A percentile compares a stretch with the other conserved stretches of the same genome.
Evolutionary conservation across 2,888 invertebrate genomes (phyloP).

Genomic region (Drosophila basisetae): DNA sequence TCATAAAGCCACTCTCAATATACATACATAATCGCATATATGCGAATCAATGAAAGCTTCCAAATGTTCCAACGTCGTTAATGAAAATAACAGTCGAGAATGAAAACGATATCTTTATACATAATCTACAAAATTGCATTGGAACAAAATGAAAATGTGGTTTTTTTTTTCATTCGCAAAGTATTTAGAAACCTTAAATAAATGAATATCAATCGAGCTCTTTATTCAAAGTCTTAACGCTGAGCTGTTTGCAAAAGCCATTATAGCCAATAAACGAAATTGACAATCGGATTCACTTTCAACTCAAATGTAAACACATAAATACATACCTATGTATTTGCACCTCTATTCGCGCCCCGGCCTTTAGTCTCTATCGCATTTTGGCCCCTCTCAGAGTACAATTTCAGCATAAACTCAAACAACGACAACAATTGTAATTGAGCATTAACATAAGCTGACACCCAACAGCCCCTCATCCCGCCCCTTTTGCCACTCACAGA

Average conservation of each 20-base stretch:
- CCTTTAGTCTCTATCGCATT: not conserved
- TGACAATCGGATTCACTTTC: slow-evolving; percentile 43
- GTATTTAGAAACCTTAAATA: no score
- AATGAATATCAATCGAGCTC: not conserved
- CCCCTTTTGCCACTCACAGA: not conserved
- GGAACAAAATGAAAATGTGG: not conserved
- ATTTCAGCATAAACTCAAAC: slow-evolving; percentile 71
- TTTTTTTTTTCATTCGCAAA: not conserved
- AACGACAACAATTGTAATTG: slow-evolving; percentile 77
- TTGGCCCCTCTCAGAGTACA: slow-evolving; percentile 34
- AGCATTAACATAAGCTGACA: slow-evolving; percentile 75
- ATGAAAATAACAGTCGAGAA: not conserved
- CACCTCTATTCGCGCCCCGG: slow-evolving; percentile 27
- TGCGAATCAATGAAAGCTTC: not conserved
- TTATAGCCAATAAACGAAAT: slow-evolving; percentile 25
- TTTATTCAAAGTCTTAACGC: not conserved
- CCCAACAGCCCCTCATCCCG: slow-evolving; percentile 3
- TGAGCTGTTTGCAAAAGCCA: slow-evolving; percentile 34
- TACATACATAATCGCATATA: not conserved
- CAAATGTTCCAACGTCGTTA: not conserved
- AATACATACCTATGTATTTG: slow-evolving; percentile 44
- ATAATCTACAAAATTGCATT: not conserved
- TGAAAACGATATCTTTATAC: no score
- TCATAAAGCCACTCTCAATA: not conserved
- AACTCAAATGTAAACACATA: slow-evolving; percentile 39